These are phyloP conservation scores for Reinhardtius hippoglossoides DNA, from an alignment of 2,113 vertebrate genomes.

Conservation along the genomic window DNA sequence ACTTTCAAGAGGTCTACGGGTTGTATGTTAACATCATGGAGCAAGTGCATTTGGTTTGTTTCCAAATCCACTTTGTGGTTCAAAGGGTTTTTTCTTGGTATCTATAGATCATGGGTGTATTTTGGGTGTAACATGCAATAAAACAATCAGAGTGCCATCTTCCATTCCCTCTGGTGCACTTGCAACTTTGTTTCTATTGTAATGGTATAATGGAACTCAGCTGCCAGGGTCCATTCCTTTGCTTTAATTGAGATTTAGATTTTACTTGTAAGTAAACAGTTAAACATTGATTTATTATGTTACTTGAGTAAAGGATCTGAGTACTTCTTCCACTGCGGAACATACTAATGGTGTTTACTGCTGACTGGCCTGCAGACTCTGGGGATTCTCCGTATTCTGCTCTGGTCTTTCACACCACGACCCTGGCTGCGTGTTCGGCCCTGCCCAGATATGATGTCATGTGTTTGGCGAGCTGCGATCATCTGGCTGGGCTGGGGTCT, in stretches of 20 bases:
- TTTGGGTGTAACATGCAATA: too few relatives aligned
- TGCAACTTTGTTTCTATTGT: too few relatives aligned
- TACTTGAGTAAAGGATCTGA: not conserved
- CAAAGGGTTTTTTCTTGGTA: too few relatives aligned
- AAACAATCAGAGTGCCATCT: too few relatives aligned
- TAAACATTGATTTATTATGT: not conserved
- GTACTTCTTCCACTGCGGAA: not conserved
- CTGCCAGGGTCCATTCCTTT: too few relatives aligned
- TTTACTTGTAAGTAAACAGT: not conserved
- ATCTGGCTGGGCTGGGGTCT: conserved; percentile 50
- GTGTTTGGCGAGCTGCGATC: conserved; percentile 44
- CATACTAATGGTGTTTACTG: conserved; percentile 18
- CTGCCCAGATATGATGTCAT: conserved; percentile 73
- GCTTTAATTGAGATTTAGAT: not conserved
- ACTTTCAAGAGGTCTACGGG: too few relatives aligned
- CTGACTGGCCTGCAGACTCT: conserved; percentile 8
- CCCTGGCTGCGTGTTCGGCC: conserved; percentile 10
- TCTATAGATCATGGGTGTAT: too few relatives aligned
- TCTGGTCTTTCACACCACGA: conserved; percentile 20
- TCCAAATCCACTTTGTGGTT: too few relatives aligned
- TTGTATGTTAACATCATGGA: too few relatives aligned
- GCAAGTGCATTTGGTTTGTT: too few relatives aligned
- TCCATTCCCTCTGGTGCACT: too few relatives aligned
- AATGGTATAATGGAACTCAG: too few relatives aligned
- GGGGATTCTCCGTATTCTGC: not conserved